Base-by-base conservation (phyloP, 2,113 vertebrate species). In the Helogale parvula region DNA sequence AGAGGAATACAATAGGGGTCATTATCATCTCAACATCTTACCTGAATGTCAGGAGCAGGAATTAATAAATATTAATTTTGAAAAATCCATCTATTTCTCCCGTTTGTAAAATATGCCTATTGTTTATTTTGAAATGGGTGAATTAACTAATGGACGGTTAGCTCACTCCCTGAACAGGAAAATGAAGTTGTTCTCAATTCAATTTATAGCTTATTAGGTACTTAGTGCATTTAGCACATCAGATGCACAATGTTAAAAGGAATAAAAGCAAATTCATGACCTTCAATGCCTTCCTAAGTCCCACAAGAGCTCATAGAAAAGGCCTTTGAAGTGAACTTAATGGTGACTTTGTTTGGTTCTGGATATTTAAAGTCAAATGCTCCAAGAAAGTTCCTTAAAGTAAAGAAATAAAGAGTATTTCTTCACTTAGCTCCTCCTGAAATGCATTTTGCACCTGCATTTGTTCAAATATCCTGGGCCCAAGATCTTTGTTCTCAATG, bases 161-260 rank as follows among this genome's bases (percentile, higher is more conserved):
- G n/a, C n/a, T 29, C 74, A 50, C 29, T 38, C n/a, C 71, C 23
- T 86, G 47, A 87, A 87, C 74, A 93, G 77, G 50, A n/a, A 69
- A 90, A 96, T 86, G 71, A 96, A 94, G 92, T 82, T 76, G 47
- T 90, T 86, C n/a, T 93, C 17, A 33, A 81, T 63, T 89, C 27
- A 94, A 27, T 90, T 89, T 86, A 47, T 38, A 93, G 72, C 87
- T 85, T 74, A 60, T 81, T 86, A 74, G 65, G 38, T 81, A 45
- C 35, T 94, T 85, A 45, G 29, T 35, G 33, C 50, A 74, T 54
- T 63, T 76, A 76, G 74, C 57, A 63, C 2, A 13, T 81, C n/a
- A 71, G 72, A 94, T 27, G 8, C 29, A 81, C 47, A 33, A 5
- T 33, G 47, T 76, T 82, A 71, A 96, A 95, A 86, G 72, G 41